Evolutionary conservation across 2,888 invertebrate species (phyloP), one percentile per base, ranked within the genome.

Genomic region (Helleia helle): DNA sequence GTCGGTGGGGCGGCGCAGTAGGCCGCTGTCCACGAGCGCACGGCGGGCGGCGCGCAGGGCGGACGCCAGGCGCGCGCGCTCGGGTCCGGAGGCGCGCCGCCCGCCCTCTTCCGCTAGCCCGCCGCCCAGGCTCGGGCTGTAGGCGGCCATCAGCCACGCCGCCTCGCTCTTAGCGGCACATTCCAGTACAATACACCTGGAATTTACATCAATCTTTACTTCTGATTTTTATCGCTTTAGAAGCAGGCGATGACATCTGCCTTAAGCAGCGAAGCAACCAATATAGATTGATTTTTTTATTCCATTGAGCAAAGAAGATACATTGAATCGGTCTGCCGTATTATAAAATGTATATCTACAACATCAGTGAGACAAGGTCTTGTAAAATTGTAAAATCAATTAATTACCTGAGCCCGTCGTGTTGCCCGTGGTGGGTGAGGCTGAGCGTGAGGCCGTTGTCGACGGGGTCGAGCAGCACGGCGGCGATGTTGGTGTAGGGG

Each of bases 391-490:
- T n/a, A n/a, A n/a, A n/a, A n/a, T n/a, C n/a, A n/a, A n/a, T n/a
- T n/a, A n/a, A n/a, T n/a, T n/a, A 88, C 81, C 83, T 69, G 46
- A 90, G 69, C 72, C 93, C 84, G 17, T 84, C 84, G 34, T 75
- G 79, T 28, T 83, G 84, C 1, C 81, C 84, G 31, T 90, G 89
- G 45, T 94, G 89, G 50, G 93, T 90, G 37, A 97, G 80, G 42
- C 95, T 95, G 53, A 97, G 90, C 0, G 96, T 96, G 29, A 97
- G 91, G 51, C 97, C 95, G 60, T 93, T 92, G 71, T 97, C 97
- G 54, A 94, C 95, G 0, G 96, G 95, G 68, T 97, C 96, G 54
- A 97, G 85, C 70, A 94, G 90, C 44, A 97, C 91, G 7, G 95
- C 94, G 59, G 97, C 97, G 36, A 97, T 93, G 65, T 96, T 96